Base-by-base conservation (phyloP, 2,797 vertebrate genomes). In the Megalops cyprinoides region DNA sequence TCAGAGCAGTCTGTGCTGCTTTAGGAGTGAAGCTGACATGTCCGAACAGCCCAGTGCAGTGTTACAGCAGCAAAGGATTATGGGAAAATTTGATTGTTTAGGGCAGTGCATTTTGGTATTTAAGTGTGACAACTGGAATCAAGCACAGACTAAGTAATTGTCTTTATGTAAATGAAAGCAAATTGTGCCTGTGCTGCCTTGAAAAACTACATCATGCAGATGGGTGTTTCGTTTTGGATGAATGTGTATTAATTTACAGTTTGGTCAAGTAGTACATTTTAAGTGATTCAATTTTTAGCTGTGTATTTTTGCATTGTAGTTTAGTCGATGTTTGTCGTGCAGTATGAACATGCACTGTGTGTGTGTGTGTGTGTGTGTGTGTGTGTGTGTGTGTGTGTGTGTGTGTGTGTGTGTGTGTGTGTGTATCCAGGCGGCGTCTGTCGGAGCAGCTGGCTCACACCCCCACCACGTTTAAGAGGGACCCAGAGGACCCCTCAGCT, bases 371-470 rank as follows among this genome's bases (percentile, higher is more conserved):
- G 31, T 4, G 60, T 44, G 65, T 49, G 18, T 34, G 25, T 10
- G 7, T 25, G 15, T 20, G 15, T 31, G 0, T 51, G 6, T 28
- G 0, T 77, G 77, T 62, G 8, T 10, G 8, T 0, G 0, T 71
- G 23, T 28, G 18, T 55, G 8, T 75, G 0, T 49, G 37, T 81
- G 25, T 37, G 6, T 20, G 44, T 4, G 51, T 37, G 65, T 67
- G 31, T 4, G 60, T 44, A 2, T 73, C 39, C 83, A 99, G 97
- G 87, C 93, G 97, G 4, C 95, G 97, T 10, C 95, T 99, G 23
- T 99, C 97, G 0, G 98, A 99, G 90, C 97, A 99, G 91, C 89
- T 99, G 42, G 97, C 97, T 0, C 97, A 98, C 86, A 96, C 98
- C 0, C 97, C 98, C 1, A 99, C 97, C 1, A 93, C 97, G n/a